These are phyloP conservation scores for Aporophyla nigra DNA, from an alignment of 2,888 invertebrate species.

Conservation along the genomic window DNA sequence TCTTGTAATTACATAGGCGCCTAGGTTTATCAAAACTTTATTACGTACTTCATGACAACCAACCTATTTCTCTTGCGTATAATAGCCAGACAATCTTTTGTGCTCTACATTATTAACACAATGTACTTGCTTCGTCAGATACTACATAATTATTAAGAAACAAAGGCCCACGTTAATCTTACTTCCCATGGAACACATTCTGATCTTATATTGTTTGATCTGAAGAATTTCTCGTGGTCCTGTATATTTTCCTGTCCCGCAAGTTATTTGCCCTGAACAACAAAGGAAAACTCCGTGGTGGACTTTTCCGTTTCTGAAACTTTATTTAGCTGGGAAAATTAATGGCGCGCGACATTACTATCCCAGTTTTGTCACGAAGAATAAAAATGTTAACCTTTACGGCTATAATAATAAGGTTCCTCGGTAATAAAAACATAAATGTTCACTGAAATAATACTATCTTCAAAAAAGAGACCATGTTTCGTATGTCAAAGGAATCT, in stretches of 20 bases:
- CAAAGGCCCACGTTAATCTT: constrained; percentile 40
- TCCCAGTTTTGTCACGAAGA: constrained; percentile 55
- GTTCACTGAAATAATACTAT: constrained; percentile 36
- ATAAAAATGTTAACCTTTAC: constrained; percentile 64
- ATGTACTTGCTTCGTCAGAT: background rate
- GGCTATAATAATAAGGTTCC: constrained; percentile 55
- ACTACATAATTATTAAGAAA: background rate
- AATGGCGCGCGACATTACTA: constrained; percentile 66
- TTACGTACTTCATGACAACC: constrained; percentile 32
- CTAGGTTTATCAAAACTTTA: constrained; percentile 49
- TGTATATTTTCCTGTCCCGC: constrained; percentile 64
- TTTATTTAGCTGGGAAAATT: constrained; percentile 69
- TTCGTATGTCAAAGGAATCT: constrained; percentile 30
- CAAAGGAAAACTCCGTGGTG: constrained; percentile 67
- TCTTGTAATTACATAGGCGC: constrained; percentile 52
- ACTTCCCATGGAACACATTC: constrained; percentile 44
- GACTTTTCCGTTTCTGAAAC: constrained; percentile 68
- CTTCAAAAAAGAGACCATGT: constrained; percentile 26
- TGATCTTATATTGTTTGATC: constrained; percentile 64
- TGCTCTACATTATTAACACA: constrained; percentile 9
- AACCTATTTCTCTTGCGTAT: constrained; percentile 38
- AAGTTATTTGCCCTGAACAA: constrained; percentile 66
- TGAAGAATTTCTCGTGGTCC: constrained; percentile 55
- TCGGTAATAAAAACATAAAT: constrained; percentile 34
- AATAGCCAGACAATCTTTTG: constrained; percentile 2